These are phyloP conservation scores for Drosophila bifasciata DNA, from an alignment of 1,140 invertebrate genomes.

Conservation along the genomic window DNA sequence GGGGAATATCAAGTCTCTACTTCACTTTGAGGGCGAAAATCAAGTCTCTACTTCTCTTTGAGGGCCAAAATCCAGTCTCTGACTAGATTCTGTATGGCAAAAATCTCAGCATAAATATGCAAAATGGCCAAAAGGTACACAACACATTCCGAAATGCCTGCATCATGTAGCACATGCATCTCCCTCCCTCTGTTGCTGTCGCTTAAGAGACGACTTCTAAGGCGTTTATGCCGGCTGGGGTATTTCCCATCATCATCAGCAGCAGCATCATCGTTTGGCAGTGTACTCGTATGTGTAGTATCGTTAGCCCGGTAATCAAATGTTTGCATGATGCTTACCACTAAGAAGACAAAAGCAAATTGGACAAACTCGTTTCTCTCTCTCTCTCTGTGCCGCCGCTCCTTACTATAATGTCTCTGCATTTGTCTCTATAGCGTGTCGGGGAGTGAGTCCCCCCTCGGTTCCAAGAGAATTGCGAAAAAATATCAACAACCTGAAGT, in stretches of 20 bases:
- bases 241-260: slow-evolving; percentile 20
- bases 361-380: slow-evolving; percentile 63
- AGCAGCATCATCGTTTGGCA: slow-evolving; percentile 16
- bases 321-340: slow-evolving; percentile 46
- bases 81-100: slow-evolving; percentile 14
- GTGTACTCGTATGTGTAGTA: neutral
- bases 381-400: neutral
- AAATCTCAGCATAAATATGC: slow-evolving; percentile 27
- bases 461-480: slow-evolving; percentile 72
- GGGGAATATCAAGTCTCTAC: too few species aligned
- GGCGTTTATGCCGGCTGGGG: slow-evolving; percentile 24
- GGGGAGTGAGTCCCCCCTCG: neutral
- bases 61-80: slow-evolving; percentile 7
- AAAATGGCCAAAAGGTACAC: slow-evolving; percentile 3
- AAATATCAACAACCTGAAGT: slow-evolving; percentile 66
- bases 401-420: too few species aligned
- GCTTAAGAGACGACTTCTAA: slow-evolving; percentile 21
- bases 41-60: too few species aligned
- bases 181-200: slow-evolving; percentile 1
- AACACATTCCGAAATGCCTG: slow-evolving; percentile 39
- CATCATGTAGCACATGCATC: slow-evolving; percentile 20
- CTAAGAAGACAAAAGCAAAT: slow-evolving; percentile 38
- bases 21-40: too few species aligned
- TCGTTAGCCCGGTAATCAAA: slow-evolving; percentile 51
- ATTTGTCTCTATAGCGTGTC: too few species aligned